Conservation (phyloP, 23 tunicate genomes). For the Corella eumyota region DNA sequence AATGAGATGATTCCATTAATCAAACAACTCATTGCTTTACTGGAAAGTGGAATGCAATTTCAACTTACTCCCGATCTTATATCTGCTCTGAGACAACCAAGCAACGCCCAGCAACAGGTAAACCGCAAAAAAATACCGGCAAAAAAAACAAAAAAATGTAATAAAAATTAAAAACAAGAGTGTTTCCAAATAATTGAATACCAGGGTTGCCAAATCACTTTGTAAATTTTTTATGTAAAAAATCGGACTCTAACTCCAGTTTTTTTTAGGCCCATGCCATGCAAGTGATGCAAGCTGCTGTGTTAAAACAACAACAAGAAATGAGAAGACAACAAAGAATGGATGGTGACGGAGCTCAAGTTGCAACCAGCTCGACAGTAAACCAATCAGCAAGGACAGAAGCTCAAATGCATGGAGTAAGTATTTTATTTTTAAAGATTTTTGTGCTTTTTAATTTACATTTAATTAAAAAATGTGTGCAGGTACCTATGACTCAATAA, state of each 20-base stretch:
- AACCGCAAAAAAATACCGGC: no score
- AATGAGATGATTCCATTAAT: constrained; percentile 70
- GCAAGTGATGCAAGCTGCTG: constrained; percentile 58
- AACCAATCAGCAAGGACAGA: no score
- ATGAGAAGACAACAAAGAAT: constrained; percentile 19
- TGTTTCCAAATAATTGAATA: no score
- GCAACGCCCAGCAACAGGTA: constrained; percentile 68
- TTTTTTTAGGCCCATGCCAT: constrained; percentile 39
- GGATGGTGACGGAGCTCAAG: constrained; percentile 28
- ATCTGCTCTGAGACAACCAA: constrained; percentile 54
- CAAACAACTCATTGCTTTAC: constrained; percentile 61
- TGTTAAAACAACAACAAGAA: constrained; percentile 49
- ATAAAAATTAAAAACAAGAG: no score
- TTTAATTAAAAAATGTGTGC: no score
- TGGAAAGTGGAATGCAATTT: constrained; percentile 74
- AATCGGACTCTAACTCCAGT: not conserved
- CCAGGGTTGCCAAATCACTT: not conserved
- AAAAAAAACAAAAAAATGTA: no score
- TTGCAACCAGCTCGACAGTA: no score
- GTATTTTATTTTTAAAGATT: no score
- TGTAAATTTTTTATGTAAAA: not conserved
- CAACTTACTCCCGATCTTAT: constrained; percentile 89
- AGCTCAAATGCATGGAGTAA: no score
- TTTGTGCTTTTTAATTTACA: no score
- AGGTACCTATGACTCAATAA: no score